Percentiles rank a stretch among this genome's conserved stretches.
Evolutionary conservation across 1,140 invertebrate species (phyloP).

Genomic region (Drosophila biarmipes): DNA sequence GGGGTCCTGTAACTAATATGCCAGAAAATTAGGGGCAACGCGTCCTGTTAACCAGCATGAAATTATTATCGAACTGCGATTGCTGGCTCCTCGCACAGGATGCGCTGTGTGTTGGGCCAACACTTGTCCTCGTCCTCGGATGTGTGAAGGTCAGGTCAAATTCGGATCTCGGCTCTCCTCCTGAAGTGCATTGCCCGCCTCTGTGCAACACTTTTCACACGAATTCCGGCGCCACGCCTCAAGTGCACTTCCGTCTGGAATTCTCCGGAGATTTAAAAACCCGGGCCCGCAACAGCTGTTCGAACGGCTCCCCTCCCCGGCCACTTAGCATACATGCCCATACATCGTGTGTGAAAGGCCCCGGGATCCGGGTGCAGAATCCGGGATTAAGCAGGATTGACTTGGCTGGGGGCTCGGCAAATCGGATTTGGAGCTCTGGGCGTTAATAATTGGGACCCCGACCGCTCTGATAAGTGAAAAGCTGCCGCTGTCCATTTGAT

Average conservation of each 20-base stretch:
- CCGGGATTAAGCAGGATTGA: constrained; percentile 1
- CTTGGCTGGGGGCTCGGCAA: constrained; percentile 40
- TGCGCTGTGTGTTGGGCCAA: constrained; percentile 44
- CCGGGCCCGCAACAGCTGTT: constrained; percentile 16
- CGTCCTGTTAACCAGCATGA: constrained; percentile 71
- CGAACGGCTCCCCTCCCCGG: background rate
- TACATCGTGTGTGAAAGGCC: background rate
- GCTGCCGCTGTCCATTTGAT: constrained; percentile 58
- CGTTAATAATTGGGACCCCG: constrained; percentile 77
- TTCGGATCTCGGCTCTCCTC: background rate
- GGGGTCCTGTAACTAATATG: constrained; percentile 71
- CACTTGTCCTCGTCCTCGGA: constrained; percentile 55
- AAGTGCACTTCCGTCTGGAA: constrained; percentile 65
- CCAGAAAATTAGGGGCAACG: constrained; percentile 36
- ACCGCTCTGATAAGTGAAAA: constrained; percentile 72
- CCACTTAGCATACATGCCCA: constrained; percentile 28
- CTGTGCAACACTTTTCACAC: constrained; percentile 54
- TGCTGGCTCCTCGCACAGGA: constrained; percentile 61
- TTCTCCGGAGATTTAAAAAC: constrained; percentile 18
- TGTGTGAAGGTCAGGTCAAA: constrained; percentile 30
- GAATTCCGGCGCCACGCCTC: constrained; percentile 72
- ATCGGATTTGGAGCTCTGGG: constrained; percentile 77
- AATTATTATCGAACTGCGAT: constrained; percentile 82
- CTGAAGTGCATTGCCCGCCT: background rate
- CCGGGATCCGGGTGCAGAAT: background rate